phyloP scores from a whole-genome alignment of 2,888 invertebrate genomes.

The Cheilosia urbana region DNA sequence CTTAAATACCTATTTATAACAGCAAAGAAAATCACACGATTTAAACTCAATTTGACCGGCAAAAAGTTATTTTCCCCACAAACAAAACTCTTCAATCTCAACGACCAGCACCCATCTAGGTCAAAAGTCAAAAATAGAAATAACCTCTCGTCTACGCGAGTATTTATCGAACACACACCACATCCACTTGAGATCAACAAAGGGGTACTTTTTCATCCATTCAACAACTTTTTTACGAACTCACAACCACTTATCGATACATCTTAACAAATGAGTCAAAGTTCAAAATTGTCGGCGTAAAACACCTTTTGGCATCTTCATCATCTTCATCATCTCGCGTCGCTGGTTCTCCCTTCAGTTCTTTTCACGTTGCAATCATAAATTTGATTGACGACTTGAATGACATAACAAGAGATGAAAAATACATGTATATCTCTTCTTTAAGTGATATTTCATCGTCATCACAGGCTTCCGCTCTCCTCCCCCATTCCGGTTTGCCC shows the following conservation, averaged over 20 bases:
- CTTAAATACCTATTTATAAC: no score
- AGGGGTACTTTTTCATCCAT: background rate
- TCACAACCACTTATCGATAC: constrained; percentile 16
- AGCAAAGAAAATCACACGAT: no score
- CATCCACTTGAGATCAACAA: constrained; percentile 26
- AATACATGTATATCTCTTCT: constrained; percentile 12
- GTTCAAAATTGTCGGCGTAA: constrained; percentile 37
- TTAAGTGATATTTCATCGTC: constrained; percentile 68
- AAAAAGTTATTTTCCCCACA: background rate
- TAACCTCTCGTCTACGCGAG: constrained; percentile 10
- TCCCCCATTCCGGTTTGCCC: background rate
- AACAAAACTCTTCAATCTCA: background rate
- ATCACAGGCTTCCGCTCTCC: constrained; percentile 20
- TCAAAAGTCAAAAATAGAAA: constrained; percentile 32
- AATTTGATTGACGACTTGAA: constrained; percentile 59
- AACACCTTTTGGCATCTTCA: constrained; percentile 23
- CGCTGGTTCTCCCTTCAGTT: background rate
- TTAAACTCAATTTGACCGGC: background rate
- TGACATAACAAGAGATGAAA: constrained; percentile 31
- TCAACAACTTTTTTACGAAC: background rate
- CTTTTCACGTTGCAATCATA: constrained; percentile 1
- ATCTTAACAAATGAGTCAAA: constrained; percentile 42
- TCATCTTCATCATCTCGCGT: background rate
- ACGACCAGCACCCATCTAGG: constrained; percentile 14
- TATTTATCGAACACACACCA: constrained; percentile 1